Conservation (phyloP, 2,888 invertebrate genomes). For the Pelosia muscerda region DNA sequence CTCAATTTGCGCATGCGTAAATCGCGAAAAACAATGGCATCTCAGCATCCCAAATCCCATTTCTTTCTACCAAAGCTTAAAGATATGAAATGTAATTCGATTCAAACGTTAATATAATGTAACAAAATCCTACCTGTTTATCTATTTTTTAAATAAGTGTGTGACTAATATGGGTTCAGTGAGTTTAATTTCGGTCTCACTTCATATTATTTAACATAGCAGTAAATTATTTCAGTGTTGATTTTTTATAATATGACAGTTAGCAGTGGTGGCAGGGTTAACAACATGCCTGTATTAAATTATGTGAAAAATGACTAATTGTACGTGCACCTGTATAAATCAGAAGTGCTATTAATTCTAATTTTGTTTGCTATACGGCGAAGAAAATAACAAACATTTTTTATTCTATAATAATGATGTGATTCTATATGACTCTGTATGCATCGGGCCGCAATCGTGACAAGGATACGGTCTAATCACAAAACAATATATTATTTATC, state of each 20-base stretch:
- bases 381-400: not conserved
- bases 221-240: not conserved
- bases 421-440: not conserved
- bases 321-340: too few relatives aligned
- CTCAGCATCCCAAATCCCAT: not conserved
- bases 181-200: not conserved
- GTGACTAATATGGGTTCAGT: not conserved
- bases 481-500: not conserved
- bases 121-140: not conserved
- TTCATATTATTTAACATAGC: not conserved
- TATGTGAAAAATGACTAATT: too few relatives aligned
- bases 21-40: not conserved
- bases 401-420: not conserved
- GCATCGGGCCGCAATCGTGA: not conserved
- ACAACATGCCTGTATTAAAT: too few relatives aligned
- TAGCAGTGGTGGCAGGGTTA: too few relatives aligned
- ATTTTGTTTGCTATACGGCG: not conserved
- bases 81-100: not conserved
- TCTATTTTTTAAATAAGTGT: not conserved
- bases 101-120: not conserved
- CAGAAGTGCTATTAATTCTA: too few relatives aligned
- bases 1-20: constrained; percentile 1
- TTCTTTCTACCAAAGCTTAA: not conserved
- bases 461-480: constrained; percentile 1
- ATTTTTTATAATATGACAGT: not conserved